Conservation (phyloP, 1,140 invertebrate genomes). For the Drosophila grimshawi region DNA sequence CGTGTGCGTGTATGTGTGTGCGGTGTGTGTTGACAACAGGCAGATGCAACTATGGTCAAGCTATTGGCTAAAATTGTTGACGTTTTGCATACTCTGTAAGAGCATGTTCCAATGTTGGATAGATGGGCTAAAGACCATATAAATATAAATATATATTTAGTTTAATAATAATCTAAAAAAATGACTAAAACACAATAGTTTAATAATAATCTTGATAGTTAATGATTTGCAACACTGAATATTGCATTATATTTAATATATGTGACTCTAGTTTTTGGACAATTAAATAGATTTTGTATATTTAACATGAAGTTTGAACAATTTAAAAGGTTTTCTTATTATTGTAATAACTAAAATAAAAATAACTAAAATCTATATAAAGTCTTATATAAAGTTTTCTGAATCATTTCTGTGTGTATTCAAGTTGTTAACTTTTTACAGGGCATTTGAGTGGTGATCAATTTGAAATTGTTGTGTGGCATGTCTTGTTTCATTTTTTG, state of each 20-base stretch:
- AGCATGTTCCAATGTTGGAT: background rate
- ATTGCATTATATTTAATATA: too few species aligned
- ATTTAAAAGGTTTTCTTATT: too few species aligned
- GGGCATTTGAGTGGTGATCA: background rate
- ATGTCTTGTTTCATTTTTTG: slow-evolving; percentile 41
- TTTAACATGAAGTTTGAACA: too few species aligned
- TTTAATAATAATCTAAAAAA: too few species aligned
- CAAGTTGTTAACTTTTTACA: background rate
- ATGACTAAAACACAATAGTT: too few species aligned
- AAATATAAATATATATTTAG: too few species aligned
- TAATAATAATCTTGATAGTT: too few species aligned
- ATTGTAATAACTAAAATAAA: too few species aligned
- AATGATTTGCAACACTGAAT: too few species aligned
- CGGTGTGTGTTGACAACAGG: slow-evolving; percentile 40
- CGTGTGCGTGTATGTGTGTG: slow-evolving; percentile 11
- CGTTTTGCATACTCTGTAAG: slow-evolving; percentile 36
- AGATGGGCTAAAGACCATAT: background rate
- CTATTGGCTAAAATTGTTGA: slow-evolving; percentile 46
- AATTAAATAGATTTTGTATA: too few species aligned
- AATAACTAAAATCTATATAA: background rate
- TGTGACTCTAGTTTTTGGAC: too few species aligned
- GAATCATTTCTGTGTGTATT: too few species aligned
- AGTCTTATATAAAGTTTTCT: background rate
- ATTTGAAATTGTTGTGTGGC: background rate
- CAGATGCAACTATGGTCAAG: slow-evolving; percentile 42